Conservation (phyloP, 2,888 invertebrate species). For the Pocota personata region DNA sequence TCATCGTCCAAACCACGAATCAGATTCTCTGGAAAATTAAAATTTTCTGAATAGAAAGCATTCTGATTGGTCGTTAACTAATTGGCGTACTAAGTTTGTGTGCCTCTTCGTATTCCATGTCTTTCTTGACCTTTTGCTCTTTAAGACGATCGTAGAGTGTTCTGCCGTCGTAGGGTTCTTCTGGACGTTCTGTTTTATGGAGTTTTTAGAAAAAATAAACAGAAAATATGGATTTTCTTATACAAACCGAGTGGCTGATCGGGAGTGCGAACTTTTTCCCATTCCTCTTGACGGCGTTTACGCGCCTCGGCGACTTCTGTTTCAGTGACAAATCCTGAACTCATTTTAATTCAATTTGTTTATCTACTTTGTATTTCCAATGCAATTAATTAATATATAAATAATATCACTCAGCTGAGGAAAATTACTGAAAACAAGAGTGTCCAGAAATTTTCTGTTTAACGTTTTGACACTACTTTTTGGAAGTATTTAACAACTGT, state of each 20-base stretch:
- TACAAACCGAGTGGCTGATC: constrained; percentile 93
- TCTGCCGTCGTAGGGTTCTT: constrained; percentile 91
- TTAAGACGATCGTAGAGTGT: constrained; percentile 96
- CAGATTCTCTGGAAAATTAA: constrained; percentile 87
- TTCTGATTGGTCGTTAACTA: not conserved
- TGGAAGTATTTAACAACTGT: not conserved
- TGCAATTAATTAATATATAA: not conserved
- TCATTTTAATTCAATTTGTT: constrained; percentile 85
- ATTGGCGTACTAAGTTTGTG: constrained; percentile 94
- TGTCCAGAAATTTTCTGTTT: constrained; percentile 36
- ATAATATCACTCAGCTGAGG: not conserved
- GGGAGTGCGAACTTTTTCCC: constrained; percentile 96
- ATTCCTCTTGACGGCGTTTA: constrained; percentile 94
- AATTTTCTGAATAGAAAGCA: not conserved
- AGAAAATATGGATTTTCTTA: constrained; percentile 53
- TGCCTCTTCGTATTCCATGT: constrained; percentile 97
- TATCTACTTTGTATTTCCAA: not conserved
- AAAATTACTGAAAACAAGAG: constrained; percentile 23
- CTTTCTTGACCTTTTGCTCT: constrained; percentile 95
- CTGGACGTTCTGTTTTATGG: constrained; percentile 90
- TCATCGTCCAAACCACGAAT: constrained; percentile 97
- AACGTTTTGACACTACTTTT: constrained; percentile 5
- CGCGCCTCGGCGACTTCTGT: constrained; percentile 92
- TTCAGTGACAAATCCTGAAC: constrained; percentile 96
- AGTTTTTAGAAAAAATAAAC: constrained; percentile 8